A percentile compares a stretch with the other conserved stretches of the same genome.
phyloP scores from a whole-genome alignment of 1,140 invertebrate species.

The Philopotamus ludificatus region DNA sequence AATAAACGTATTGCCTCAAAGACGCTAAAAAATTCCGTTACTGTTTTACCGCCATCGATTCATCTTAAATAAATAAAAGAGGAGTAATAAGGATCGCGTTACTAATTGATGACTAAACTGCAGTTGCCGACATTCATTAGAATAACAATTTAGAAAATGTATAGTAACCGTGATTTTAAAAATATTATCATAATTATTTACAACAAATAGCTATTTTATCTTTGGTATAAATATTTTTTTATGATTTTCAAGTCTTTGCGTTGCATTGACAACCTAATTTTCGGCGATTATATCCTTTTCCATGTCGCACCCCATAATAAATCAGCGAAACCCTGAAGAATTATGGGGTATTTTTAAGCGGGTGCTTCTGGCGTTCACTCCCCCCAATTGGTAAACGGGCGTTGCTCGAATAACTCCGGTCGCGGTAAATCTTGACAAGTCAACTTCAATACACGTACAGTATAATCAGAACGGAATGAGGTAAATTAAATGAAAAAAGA shows the following conservation, averaged over 20 bases:
- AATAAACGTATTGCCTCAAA: constrained; percentile 32
- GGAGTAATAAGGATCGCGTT: no score
- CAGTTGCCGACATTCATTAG: no score
- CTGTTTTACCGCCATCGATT: constrained; percentile 9
- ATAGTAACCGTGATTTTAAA: no score
- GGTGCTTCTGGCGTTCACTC: constrained; percentile 33
- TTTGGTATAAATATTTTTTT: no score
- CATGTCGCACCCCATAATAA: constrained; percentile 19
- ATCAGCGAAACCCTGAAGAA: constrained; percentile 35
- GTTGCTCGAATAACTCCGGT: constrained; percentile 23
- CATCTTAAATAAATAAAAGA: background rate
- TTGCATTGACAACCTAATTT: background rate
- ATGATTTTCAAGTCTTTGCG: no score
- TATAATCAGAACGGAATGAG: no score
- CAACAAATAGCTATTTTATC: no score
- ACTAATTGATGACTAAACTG: no score
- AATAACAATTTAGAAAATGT: no score
- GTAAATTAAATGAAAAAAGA: no score
- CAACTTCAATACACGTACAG: constrained; percentile 11
- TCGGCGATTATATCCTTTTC: constrained; percentile 19
- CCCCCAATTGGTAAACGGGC: constrained; percentile 34
- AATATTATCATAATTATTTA: no score
- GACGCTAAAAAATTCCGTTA: no score
- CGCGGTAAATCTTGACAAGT: constrained; percentile 40
- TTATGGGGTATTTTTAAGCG: constrained; percentile 40